These are phyloP conservation scores for Pristionchus maxplancki DNA, from an alignment of 2,888 invertebrate genomes.

Conservation along the genomic window DNA sequence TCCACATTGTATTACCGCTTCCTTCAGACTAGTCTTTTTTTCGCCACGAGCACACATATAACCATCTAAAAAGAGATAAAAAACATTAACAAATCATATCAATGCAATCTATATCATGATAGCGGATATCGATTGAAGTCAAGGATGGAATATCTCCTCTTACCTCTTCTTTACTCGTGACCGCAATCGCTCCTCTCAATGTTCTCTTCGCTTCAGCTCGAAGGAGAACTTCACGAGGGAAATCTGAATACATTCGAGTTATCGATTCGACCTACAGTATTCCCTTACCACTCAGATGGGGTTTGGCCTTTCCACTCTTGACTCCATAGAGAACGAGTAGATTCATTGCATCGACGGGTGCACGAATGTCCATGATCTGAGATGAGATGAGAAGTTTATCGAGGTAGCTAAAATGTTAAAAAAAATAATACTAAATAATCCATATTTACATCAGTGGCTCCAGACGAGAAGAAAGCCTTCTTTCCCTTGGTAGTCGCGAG, in stretches of 20 bases:
- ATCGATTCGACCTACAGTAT: neutral
- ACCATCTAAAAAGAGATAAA: slow-evolving; percentile 1
- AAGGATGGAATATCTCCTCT: no score
- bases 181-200: slow-evolving; percentile 69
- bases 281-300: slow-evolving; percentile 41
- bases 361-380: slow-evolving; percentile 71
- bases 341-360: slow-evolving; percentile 77
- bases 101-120: no score
- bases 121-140: no score
- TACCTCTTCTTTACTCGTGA: slow-evolving; percentile 53
- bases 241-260: slow-evolving; percentile 57
- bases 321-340: slow-evolving; percentile 72
- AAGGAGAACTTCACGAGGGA: slow-evolving; percentile 67
- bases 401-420: no score
- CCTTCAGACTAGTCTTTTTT: neutral
- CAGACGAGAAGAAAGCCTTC: slow-evolving; percentile 31
- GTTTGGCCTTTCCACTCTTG: slow-evolving; percentile 55
- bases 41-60: neutral
- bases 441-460: slow-evolving; percentile 41
- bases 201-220: slow-evolving; percentile 72
- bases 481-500: slow-evolving; percentile 47
- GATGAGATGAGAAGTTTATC: no score
- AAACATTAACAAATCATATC: neutral
- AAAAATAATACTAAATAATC: neutral
- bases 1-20: slow-evolving; percentile 40